A percentile compares a stretch with the other conserved stretches of the same genome.
These are phyloP conservation scores for Amphiprion percula DNA, from an alignment of 2,113 vertebrate genomes.

Conservation along the genomic window DNA sequence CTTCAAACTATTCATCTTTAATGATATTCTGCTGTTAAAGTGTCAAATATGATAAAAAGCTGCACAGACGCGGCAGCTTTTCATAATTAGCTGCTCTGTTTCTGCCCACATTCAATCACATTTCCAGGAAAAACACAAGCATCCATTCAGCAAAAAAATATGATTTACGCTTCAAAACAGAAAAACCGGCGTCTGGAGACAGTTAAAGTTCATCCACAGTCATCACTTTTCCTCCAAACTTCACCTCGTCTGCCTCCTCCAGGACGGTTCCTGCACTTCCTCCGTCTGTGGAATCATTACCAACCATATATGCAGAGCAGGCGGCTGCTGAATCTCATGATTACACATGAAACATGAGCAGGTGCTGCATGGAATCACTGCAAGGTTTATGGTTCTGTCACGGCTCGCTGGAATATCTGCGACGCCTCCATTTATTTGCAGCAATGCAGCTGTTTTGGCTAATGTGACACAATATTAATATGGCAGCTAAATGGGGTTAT, in stretches of 20 bases:
- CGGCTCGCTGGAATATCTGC: not conserved
- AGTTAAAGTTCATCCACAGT: slow-evolving; percentile 22
- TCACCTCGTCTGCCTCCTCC: not conserved
- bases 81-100: too few species aligned
- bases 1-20: too few species aligned
- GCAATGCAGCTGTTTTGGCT: not conserved
- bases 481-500: not conserved
- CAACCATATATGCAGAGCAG: not conserved
- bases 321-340: not conserved
- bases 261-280: too few species aligned
- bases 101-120: too few species aligned
- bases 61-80: too few species aligned
- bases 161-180: not conserved
- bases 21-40: too few species aligned
- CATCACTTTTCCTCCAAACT: slow-evolving; percentile 5
- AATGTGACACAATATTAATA: slow-evolving; percentile 1
- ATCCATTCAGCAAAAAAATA: too few species aligned
- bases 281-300: not conserved
- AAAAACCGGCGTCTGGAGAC: not conserved
- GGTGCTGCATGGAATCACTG: not conserved
- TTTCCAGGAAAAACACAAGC: too few species aligned
- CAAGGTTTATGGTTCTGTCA: not conserved
- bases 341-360: not conserved
- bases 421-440: not conserved
- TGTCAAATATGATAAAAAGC: too few species aligned